Evolutionary conservation across 2,888 invertebrate genomes (phyloP).

Genomic region (Frankliniella intonsa): DNA sequence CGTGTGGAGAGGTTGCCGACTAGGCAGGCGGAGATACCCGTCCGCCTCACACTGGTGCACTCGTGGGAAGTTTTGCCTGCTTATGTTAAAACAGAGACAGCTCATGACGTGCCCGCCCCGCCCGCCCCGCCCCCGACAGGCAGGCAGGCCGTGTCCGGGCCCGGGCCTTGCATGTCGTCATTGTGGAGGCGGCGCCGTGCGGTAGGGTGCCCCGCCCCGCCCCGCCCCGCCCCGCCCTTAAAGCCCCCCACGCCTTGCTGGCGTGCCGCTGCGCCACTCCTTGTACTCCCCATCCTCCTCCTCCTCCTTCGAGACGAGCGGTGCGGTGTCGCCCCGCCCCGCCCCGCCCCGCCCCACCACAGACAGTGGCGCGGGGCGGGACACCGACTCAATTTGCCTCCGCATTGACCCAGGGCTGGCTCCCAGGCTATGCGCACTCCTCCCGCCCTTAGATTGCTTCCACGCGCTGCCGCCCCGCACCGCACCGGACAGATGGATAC

Average conservation of each 20-base stretch:
- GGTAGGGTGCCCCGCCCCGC: neutral
- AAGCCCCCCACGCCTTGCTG: neutral
- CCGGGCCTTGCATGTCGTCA: no score
- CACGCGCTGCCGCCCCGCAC: no score
- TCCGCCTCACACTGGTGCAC: no score
- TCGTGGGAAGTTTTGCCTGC: no score
- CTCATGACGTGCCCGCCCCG: no score
- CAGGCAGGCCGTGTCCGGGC: neutral
- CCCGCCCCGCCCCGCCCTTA: neutral
- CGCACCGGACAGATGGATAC: no score
- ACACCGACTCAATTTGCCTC: slow-evolving; percentile 10
- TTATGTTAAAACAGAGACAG: no score
- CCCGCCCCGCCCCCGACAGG: neutral
- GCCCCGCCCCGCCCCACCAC: neutral
- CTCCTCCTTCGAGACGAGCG: neutral
- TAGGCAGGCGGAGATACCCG: no score
- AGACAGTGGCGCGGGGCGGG: neutral
- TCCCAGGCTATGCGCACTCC: neutral
- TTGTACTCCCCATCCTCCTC: no score
- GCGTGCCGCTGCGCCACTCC: neutral
- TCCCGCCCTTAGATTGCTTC: no score
- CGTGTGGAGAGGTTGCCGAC: no score
- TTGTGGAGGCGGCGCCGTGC: no score
- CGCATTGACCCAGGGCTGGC: slow-evolving; percentile 3
- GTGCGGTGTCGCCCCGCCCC: neutral